Base-by-base conservation (phyloP, 2,888 invertebrate species). In the Diloba caeruleocephala region DNA sequence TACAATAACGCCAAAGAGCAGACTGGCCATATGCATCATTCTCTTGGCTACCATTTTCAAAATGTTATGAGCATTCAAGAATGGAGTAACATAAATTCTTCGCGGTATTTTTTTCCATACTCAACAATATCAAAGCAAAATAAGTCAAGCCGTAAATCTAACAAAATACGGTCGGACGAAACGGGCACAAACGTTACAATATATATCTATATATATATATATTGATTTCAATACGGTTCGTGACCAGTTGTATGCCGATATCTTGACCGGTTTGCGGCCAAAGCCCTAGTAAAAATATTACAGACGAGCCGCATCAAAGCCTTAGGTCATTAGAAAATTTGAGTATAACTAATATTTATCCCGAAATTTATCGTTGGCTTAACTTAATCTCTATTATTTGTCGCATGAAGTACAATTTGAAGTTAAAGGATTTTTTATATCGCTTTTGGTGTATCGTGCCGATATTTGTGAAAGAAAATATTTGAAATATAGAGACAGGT, bases 271-370 rank as follows among this genome's bases (percentile, higher is more conserved):
- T 31, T 53, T 33, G 32, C 56, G 44, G 34, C 52, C 36, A 25
- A 15, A 36, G 51, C 46, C 21, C 48, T 61, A 74, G 64, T 74
- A 74, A 71, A 67, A 71, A 56, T 68, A 74, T 74, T 54, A 64
- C 68, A 42, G 48, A 21, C 62, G 55, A 49, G 45, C 56, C 49
- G 48, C 69, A n/a, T 74, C 64, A 71, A 67, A 71, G 74, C 64
- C 67, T 74, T 56, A 67, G 60, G 51, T 60, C 54, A 63, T 63
- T 59, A 44, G 52, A 73, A 60, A 70, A 70, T 60, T 64, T 59
- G 56, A 61, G 54, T 59, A 58, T 50, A 46, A 23, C 48, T 61
- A 54, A 37, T 54, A 48, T 54, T 57, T 74, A 46, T 68, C 6
- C 29, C n/a, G 28, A 13, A 4, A 25, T 25, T 21, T 4, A 5